Evolutionary conservation across 2,113 vertebrate species (phyloP), one percentile per base, ranked within the genome.

Genomic region (Amphiprion ocellaris): DNA sequence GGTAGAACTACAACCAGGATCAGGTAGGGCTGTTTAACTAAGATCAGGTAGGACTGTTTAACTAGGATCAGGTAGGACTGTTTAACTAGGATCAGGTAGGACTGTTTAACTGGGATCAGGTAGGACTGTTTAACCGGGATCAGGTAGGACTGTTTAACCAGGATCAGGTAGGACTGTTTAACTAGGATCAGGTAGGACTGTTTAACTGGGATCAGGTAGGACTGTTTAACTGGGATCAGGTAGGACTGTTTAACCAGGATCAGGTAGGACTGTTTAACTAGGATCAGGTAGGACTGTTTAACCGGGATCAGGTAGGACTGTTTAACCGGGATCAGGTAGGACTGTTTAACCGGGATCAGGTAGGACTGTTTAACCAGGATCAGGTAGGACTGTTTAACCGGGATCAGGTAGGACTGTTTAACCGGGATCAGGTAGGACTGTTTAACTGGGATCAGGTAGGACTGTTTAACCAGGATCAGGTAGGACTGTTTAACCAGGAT

Each of bases 151-250:
- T 37, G 33, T 9, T 30, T 30, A 30, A 95, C 87, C 90, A 94
- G 95, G 84, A 93, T 99, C 91, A 95, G 93, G 97, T 99, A 90
- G 63, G 74, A 17, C 41, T 44, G 33, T 5, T 30, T 37, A 10
- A 37, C 33, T 7, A 37, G 33, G 33, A 37, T 7, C 33, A 37
- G 33, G 33, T 37, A 37, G 33, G 33, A 37, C 33, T 37, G 33
- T 9, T 30, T 30, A 30, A 95, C 87, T 90, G 94, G 95, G 84
- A 93, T 99, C 91, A 95, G 93, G 97, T 99, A 90, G 63, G 74
- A 17, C 41, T 44, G 30, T 26, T 26, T 33, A 8, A 33, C 33
- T 7, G 9, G 33, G 33, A 37, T 7, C 33, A 37, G 33, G 33
- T 37, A 37, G 33, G 33, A 37, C 33, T 37, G 33, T 9, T 30